Evolutionary conservation across 2,888 invertebrate species (phyloP).

Genomic region (Rhagonycha fulva): DNA sequence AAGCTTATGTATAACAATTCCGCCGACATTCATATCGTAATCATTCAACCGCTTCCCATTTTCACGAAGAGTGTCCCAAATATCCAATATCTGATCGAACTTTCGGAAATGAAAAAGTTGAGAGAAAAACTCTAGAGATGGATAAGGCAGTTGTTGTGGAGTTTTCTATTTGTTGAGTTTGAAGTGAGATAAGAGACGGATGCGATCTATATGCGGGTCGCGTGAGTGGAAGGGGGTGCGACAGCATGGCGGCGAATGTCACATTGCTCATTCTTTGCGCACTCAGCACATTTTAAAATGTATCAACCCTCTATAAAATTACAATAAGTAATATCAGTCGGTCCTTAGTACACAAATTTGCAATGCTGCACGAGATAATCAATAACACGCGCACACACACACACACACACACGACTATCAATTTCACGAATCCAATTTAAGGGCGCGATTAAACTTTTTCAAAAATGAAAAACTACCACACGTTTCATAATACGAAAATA

Average conservation of each 20-base stretch:
- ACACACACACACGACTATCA: not conserved
- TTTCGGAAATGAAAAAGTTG: conserved; percentile 50
- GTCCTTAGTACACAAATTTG: conserved; percentile 24
- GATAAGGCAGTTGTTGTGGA: conserved; percentile 50
- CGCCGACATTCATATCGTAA: conserved; percentile 18
- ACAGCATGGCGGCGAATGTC: conserved; percentile 56
- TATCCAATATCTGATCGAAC: conserved; percentile 47
- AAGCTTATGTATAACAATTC: conserved; percentile 10
- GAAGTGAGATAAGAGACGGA: conserved; percentile 51
- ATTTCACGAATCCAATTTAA: conserved; percentile 36
- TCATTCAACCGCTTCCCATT: conserved; percentile 16
- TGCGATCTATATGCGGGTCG: conserved; percentile 53
- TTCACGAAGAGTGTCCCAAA: conserved; percentile 26
- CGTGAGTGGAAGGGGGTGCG: conserved; percentile 52
- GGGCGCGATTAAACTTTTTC: conserved; percentile 36
- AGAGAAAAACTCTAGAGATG: conserved; percentile 45
- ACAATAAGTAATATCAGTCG: conserved; percentile 52
- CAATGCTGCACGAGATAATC: not conserved
- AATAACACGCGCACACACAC: not conserved
- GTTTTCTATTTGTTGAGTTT: conserved; percentile 55
- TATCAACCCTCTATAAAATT: conserved; percentile 57
- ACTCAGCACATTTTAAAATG: conserved; percentile 58
- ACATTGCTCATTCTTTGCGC: conserved; percentile 57
- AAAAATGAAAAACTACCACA: conserved; percentile 33
- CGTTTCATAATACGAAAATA: conserved; percentile 36